phyloP scores from a whole-genome alignment of 2,888 invertebrate genomes.

The Temnothorax ravouxi region DNA sequence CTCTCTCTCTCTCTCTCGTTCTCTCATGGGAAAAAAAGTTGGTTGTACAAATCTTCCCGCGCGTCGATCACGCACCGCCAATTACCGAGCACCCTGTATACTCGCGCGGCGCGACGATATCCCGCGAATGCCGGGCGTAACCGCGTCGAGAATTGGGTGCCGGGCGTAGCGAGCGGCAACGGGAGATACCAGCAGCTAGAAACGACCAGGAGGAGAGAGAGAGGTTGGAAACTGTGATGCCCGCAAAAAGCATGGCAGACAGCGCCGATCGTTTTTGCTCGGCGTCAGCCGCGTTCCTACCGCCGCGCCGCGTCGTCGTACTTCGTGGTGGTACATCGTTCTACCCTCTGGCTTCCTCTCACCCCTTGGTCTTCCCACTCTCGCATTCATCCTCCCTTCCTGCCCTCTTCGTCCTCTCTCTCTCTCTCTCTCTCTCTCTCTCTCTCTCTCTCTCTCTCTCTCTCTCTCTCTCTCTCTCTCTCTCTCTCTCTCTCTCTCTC shows the following conservation, averaged over 20 bases:
- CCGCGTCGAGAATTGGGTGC: slow-evolving; percentile 79
- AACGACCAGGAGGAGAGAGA: slow-evolving; percentile 78
- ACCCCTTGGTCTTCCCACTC: slow-evolving; percentile 80
- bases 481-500: not conserved
- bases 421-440: slow-evolving; percentile 72
- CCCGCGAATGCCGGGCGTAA: slow-evolving; percentile 75
- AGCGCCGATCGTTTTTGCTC: slow-evolving; percentile 86
- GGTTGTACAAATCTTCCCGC: not conserved
- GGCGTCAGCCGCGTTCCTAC: slow-evolving; percentile 85
- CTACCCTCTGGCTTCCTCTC: slow-evolving; percentile 71
- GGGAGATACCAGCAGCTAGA: slow-evolving; percentile 72
- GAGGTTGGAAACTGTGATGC: slow-evolving; percentile 85
- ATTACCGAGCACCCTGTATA: slow-evolving; percentile 56
- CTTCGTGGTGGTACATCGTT: slow-evolving; percentile 84
- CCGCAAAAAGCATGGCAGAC: slow-evolving; percentile 86
- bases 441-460: not conserved
- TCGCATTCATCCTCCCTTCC: slow-evolving; percentile 63
- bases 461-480: slow-evolving; percentile 65
- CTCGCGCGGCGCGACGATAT: slow-evolving; percentile 53
- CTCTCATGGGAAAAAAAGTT: not conserved
- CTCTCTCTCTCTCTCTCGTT: not conserved
- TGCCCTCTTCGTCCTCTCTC: slow-evolving; percentile 69
- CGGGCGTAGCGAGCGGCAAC: slow-evolving; percentile 72
- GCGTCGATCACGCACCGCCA: slow-evolving; percentile 5
- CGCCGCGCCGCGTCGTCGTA: slow-evolving; percentile 83